Conservation (phyloP, 2,888 invertebrate species). For the Thymelicus acteon region DNA sequence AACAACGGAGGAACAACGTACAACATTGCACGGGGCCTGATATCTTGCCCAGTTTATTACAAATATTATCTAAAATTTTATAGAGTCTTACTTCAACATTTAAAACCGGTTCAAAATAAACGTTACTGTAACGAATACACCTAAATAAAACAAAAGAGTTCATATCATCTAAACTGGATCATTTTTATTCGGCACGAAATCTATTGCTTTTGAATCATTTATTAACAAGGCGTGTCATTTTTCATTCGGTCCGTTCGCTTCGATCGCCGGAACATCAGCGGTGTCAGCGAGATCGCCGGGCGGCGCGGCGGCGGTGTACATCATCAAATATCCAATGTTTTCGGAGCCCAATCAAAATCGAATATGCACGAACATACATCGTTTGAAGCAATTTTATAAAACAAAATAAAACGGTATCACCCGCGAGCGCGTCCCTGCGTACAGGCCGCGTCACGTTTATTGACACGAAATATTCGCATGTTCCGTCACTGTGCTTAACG, state of each 20-base stretch:
- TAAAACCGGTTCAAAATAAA: too few relatives aligned
- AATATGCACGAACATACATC: conserved; percentile 14
- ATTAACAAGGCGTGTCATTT: conserved; percentile 6
- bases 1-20: too few relatives aligned
- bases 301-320: neutral
- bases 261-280: conserved; percentile 11
- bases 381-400: conserved; percentile 20
- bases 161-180: neutral
- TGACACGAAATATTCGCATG: conserved; percentile 19
- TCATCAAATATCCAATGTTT: conserved; percentile 29
- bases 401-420: conserved; percentile 6
- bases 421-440: neutral
- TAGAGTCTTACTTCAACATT: too few relatives aligned
- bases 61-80: too few relatives aligned
- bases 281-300: conserved; percentile 8
- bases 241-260: neutral
- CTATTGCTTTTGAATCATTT: conserved; percentile 2
- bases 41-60: too few relatives aligned
- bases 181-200: neutral
- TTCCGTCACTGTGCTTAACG: conserved; percentile 9
- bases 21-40: too few relatives aligned
- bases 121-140: neutral
- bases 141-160: neutral
- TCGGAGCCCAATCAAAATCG: conserved; percentile 22
- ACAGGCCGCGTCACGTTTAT: conserved; percentile 9